Conservation (phyloP, 64 coral and sea anemone genomes). For the Montipora cactus region DNA sequence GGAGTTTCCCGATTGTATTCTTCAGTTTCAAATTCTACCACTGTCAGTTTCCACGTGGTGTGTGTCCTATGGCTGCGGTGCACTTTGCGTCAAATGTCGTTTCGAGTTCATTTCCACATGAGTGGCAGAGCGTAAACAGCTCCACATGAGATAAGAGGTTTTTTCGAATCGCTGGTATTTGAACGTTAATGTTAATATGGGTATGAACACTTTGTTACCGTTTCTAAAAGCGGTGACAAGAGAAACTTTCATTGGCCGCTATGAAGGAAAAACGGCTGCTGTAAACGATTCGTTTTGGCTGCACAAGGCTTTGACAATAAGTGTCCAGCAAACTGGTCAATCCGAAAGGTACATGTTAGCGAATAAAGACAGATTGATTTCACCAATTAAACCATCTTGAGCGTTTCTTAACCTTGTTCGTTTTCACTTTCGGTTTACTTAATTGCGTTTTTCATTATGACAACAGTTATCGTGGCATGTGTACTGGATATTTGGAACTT, state of each 20-base stretch:
- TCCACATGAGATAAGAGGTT: too few relatives aligned
- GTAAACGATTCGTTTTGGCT: slow-evolving; percentile 61
- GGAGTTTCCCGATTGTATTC: too few relatives aligned
- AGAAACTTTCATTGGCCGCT: slow-evolving; percentile 8
- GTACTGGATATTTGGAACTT: too few relatives aligned
- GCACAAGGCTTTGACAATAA: slow-evolving; percentile 36
- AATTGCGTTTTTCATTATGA: background rate
- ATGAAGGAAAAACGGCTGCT: slow-evolving; percentile 51
- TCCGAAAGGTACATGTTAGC: slow-evolving; percentile 35
- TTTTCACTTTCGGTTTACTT: background rate
- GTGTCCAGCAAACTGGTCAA: slow-evolving; percentile 25
- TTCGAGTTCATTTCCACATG: too few relatives aligned
- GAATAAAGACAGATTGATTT: background rate
- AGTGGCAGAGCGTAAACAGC: too few relatives aligned
- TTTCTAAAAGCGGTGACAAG: slow-evolving; percentile 41
- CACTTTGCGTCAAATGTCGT: too few relatives aligned
- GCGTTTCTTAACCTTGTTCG: background rate
- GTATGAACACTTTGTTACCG: slow-evolving; percentile 37
- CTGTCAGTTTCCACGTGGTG: too few relatives aligned
- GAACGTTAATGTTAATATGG: background rate
- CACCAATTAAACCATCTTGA: background rate
- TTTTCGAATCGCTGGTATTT: too few relatives aligned
- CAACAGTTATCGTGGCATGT: too few relatives aligned
- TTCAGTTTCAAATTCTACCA: too few relatives aligned
- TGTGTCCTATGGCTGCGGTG: too few relatives aligned